phyloP scores from a whole-genome alignment of 2,888 invertebrate genomes.

The Scaptodrosophila latifasciaeformis region DNA sequence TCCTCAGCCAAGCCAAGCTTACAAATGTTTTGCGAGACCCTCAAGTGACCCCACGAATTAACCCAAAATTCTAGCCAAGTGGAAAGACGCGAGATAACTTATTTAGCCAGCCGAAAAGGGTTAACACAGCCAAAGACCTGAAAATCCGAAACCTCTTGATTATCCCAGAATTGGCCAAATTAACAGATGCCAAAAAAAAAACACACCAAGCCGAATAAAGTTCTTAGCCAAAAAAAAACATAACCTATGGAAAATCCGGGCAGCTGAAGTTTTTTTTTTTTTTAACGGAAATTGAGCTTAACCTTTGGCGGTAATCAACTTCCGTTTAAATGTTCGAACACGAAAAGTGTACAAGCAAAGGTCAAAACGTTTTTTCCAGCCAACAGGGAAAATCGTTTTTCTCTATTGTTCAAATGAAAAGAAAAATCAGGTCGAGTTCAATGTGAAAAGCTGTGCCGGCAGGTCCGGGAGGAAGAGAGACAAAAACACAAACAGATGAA shows the following conservation, averaged over 20 bases:
- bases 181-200: constrained; percentile 36
- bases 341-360: constrained; percentile 52
- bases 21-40: too few relatives aligned
- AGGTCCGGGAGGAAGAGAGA: too few relatives aligned
- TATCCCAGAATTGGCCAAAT: too few relatives aligned
- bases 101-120: too few relatives aligned
- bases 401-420: constrained; percentile 54
- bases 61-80: too few relatives aligned
- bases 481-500: not conserved
- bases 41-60: too few relatives aligned
- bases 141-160: too few relatives aligned
- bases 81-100: constrained; percentile 24
- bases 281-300: constrained; percentile 67
- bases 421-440: constrained; percentile 67
- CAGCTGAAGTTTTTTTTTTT: constrained; percentile 37
- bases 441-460: constrained; percentile 22
- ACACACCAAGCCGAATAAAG: constrained; percentile 41
- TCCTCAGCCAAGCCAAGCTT: too few relatives aligned
- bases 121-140: too few relatives aligned
- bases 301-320: constrained; percentile 68
- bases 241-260: not conserved
- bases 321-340: constrained; percentile 70
- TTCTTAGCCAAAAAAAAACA: constrained; percentile 39
- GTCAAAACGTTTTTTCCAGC: constrained; percentile 60
- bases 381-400: constrained; percentile 29